phyloP scores from a whole-genome alignment of 2,797 vertebrate species.

The Liasis olivaceus region DNA sequence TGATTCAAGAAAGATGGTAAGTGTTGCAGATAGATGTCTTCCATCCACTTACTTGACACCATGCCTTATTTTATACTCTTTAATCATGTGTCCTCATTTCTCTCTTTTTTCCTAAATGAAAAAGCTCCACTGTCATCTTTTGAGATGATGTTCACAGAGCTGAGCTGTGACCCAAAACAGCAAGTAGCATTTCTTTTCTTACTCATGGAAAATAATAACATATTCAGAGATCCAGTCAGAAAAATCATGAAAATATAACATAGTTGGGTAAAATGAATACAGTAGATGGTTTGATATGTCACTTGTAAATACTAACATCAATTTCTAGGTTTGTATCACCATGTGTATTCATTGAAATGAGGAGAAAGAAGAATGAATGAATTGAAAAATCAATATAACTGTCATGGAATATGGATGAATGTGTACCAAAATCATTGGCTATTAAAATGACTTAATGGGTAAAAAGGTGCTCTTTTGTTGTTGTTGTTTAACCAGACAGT shows the following conservation, averaged over 20 bases:
- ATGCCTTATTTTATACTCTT: neutral
- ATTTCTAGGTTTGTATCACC: neutral
- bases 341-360: neutral
- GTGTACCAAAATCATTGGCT: neutral
- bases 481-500: neutral
- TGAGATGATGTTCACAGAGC: neutral
- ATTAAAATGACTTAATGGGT: neutral
- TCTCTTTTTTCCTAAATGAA: neutral
- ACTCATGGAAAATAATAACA: neutral
- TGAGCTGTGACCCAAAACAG: neutral
- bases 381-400: neutral
- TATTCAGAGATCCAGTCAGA: neutral
- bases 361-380: neutral
- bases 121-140: neutral
- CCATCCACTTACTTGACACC: no score
- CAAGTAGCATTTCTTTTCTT: neutral
- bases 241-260: neutral
- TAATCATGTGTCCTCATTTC: neutral
- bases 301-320: neutral
- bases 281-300: neutral
- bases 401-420: neutral
- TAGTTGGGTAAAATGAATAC: neutral
- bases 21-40: no score
- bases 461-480: neutral
- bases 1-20: neutral